Conservation (phyloP, 1,140 invertebrate genomes). For the Pseudomyrmex pallidus region DNA sequence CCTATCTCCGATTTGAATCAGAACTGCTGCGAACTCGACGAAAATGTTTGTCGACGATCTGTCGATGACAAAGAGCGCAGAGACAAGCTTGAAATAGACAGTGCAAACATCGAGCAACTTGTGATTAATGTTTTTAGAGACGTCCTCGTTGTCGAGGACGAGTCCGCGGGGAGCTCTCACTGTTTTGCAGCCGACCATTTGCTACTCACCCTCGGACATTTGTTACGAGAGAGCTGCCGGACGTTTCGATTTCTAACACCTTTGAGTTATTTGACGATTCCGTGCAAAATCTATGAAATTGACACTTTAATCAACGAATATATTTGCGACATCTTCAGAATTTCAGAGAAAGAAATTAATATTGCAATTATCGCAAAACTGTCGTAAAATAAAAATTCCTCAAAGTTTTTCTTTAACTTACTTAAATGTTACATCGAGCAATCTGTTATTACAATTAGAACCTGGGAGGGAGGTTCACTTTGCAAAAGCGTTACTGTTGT, state of each 20-base stretch:
- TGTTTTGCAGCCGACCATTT: conserved; percentile 74
- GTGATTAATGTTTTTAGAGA: conserved; percentile 81
- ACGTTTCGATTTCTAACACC: conserved; percentile 17
- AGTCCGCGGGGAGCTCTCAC: conserved; percentile 75
- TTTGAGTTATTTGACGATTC: conserved; percentile 26
- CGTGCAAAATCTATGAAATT: conserved; percentile 3
- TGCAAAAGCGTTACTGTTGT: not conserved
- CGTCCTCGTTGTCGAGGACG: conserved; percentile 72
- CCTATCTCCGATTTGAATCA: conserved; percentile 15
- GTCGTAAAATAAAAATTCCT: not conserved
- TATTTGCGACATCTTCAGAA: not conserved
- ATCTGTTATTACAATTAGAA: conserved; percentile 43
- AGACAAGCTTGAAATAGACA: conserved; percentile 75
- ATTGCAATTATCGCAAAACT: not conserved
- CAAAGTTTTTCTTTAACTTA: not conserved
- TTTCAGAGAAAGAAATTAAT: not conserved
- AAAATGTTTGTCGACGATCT: conserved; percentile 49
- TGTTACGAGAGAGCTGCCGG: conserved; percentile 37
- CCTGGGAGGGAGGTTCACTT: not conserved
- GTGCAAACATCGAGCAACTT: conserved; percentile 75
- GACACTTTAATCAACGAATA: not conserved
- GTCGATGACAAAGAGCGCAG: conserved; percentile 74
- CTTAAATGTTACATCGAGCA: not conserved
- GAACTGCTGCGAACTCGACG: not conserved
- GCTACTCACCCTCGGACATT: conserved; percentile 63